phyloP scores from a whole-genome alignment of 1,140 invertebrate genomes.

The Drosophila malerkotliana region DNA sequence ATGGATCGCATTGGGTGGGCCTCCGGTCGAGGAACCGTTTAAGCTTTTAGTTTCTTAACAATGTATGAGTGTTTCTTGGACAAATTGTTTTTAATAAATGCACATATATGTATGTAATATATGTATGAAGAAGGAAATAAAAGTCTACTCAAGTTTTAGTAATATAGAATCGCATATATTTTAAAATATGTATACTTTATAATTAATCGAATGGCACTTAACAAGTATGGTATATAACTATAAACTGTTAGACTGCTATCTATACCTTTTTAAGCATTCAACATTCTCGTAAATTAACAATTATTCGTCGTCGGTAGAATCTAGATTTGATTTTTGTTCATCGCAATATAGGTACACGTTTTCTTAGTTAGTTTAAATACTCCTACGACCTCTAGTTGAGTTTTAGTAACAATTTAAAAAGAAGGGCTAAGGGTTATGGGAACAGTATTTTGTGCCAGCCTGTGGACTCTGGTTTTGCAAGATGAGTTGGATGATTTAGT shows the following conservation, averaged over 20 bases:
- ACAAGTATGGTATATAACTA: conserved; percentile 32
- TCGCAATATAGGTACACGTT: conserved; percentile 66
- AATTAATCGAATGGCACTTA: conserved; percentile 75
- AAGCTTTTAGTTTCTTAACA: conserved; percentile 40
- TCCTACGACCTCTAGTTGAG: not conserved
- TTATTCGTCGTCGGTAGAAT: not conserved
- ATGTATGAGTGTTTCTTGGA: conserved; percentile 57
- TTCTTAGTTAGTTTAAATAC: conserved; percentile 51
- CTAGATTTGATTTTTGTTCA: conserved; percentile 61
- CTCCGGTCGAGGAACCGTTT: conserved; percentile 23
- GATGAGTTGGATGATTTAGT: conserved; percentile 28
- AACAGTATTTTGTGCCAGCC: conserved; percentile 15
- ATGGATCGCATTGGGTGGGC: not conserved
- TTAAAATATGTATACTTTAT: conserved; percentile 20
- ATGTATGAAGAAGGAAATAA: conserved; percentile 53
- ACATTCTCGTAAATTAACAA: conserved; percentile 2
- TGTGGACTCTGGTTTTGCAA: conserved; percentile 11
- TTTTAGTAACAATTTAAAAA: conserved; percentile 23
- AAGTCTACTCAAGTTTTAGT: not conserved
- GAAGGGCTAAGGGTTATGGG: not conserved
- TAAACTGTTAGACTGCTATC: conserved; percentile 11
- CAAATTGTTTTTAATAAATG: conserved; percentile 72
- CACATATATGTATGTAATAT: conserved; percentile 79
- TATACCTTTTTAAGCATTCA: conserved; percentile 10
- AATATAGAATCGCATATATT: conserved; percentile 2